Percentiles rank a stretch among this genome's conserved stretches.
Conservation (phyloP, 2,113 vertebrate genomes). For the Callionymus lyra region DNA sequence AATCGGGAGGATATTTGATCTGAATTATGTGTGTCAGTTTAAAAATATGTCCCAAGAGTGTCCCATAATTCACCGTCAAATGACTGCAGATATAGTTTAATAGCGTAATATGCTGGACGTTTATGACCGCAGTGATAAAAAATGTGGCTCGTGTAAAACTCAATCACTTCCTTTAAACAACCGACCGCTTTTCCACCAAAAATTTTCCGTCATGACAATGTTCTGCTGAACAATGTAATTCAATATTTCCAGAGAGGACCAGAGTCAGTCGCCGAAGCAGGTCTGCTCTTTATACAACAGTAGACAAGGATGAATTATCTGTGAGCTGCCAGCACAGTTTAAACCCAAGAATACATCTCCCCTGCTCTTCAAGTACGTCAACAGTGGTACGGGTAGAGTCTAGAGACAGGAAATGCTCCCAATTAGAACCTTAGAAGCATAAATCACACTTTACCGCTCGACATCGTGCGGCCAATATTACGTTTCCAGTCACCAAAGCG, state of each 20-base stretch:
- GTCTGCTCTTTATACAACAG: slow-evolving; percentile 38
- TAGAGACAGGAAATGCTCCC: slow-evolving; percentile 41
- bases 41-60: too few relatives aligned
- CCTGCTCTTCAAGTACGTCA: slow-evolving; percentile 50
- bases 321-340: slow-evolving; percentile 30
- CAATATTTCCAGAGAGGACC: slow-evolving; percentile 35
- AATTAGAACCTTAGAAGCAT: slow-evolving; percentile 51
- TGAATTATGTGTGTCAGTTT: too few relatives aligned
- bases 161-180: slow-evolving; percentile 7
- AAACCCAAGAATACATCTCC: slow-evolving; percentile 39
- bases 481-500: slow-evolving; percentile 28
- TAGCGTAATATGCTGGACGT: slow-evolving; percentile 12
- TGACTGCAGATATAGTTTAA: not conserved
- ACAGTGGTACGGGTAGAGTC: slow-evolving; percentile 32
- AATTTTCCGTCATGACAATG: slow-evolving; percentile 29
- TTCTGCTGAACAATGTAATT: slow-evolving; percentile 44
- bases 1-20: too few relatives aligned
- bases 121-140: slow-evolving; percentile 13
- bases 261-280: slow-evolving; percentile 35
- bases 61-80: too few relatives aligned
- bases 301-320: slow-evolving; percentile 51
- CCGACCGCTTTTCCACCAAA: not conserved
- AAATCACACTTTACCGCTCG: slow-evolving; percentile 54
- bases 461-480: slow-evolving; percentile 25
- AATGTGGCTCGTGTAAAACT: slow-evolving; percentile 25